phyloP scores from a whole-genome alignment of 2,888 invertebrate genomes.

The Pediacus dermestoides region DNA sequence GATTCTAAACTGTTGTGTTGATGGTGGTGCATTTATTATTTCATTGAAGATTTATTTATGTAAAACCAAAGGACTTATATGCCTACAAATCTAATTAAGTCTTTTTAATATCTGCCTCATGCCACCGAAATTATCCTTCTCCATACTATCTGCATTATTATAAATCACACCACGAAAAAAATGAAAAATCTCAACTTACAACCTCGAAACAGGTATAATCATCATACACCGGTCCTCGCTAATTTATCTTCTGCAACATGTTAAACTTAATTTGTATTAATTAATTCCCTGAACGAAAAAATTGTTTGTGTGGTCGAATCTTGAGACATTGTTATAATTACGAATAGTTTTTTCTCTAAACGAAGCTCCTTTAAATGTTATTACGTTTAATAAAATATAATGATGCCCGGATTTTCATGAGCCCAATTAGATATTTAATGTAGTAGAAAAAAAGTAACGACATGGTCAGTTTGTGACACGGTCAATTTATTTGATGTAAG shows the following conservation, averaged over 20 bases:
- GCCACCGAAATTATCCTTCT: neutral
- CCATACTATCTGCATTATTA: neutral
- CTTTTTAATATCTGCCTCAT: slow-evolving; percentile 2
- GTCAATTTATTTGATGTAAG: too few relatives aligned
- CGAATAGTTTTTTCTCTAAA: neutral
- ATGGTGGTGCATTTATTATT: too few relatives aligned
- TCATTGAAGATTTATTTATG: too few relatives aligned
- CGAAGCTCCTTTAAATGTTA: too few relatives aligned
- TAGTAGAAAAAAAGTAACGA: neutral
- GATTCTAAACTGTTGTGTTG: too few relatives aligned
- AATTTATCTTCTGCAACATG: slow-evolving; percentile 4
- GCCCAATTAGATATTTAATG: neutral
- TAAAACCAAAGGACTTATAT: too few relatives aligned
- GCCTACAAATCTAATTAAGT: too few relatives aligned
- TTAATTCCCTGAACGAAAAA: slow-evolving; percentile 26
- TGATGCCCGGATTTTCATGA: too few relatives aligned
- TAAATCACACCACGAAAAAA: neutral
- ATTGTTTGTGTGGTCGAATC: slow-evolving; percentile 26
- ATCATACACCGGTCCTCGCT: neutral
- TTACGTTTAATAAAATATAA: too few relatives aligned
- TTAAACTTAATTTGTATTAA: slow-evolving; percentile 26
- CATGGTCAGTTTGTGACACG: too few relatives aligned
- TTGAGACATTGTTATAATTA: slow-evolving; percentile 26
- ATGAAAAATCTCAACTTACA: neutral
- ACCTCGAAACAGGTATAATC: neutral